A percentile compares a stretch with the other conserved stretches of the same genome.
Conservation (phyloP, 1,140 invertebrate genomes). For the Drosophila biarmipes region DNA sequence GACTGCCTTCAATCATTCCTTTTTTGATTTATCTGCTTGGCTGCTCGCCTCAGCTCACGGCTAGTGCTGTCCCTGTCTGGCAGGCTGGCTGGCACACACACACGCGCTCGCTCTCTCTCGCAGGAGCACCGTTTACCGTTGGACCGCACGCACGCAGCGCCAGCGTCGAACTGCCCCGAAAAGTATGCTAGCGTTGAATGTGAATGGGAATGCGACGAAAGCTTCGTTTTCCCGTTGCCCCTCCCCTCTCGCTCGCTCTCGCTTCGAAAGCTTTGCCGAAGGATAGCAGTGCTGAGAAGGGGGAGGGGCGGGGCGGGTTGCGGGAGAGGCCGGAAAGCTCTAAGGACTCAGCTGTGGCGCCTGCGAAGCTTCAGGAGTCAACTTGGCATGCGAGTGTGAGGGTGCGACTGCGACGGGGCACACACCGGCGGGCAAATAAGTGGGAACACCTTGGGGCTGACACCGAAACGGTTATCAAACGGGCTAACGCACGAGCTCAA, state of each 20-base stretch:
- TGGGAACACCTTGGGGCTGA: neutral
- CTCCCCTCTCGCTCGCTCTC: neutral
- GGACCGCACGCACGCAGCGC: constrained; percentile 80
- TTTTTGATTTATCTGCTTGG: constrained; percentile 17
- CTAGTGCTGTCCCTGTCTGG: constrained; percentile 33
- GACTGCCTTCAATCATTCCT: constrained; percentile 11
- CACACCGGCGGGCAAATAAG: neutral
- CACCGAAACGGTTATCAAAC: too few relatives aligned
- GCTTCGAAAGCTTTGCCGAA: constrained; percentile 1
- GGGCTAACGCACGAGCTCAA: too few relatives aligned
- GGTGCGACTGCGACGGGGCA: constrained; percentile 26
- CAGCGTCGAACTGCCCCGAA: constrained; percentile 78
- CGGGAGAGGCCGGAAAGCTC: constrained; percentile 41
- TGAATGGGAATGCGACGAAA: constrained; percentile 47
- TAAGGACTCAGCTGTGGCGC: constrained; percentile 45
- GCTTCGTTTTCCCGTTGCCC: constrained; percentile 17
- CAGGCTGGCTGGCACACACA: constrained; percentile 30
- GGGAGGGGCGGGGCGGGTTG: neutral
- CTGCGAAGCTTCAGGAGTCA: constrained; percentile 58
- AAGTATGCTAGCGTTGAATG: constrained; percentile 59
- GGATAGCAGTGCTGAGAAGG: neutral
- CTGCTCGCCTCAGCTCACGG: constrained; percentile 26
- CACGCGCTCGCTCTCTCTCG: constrained; percentile 12
- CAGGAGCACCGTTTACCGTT: constrained; percentile 47
- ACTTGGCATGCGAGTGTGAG: constrained; percentile 39